Base-by-base conservation (phyloP, 1,140 invertebrate genomes). In the Dendroctonus ponderosae region DNA sequence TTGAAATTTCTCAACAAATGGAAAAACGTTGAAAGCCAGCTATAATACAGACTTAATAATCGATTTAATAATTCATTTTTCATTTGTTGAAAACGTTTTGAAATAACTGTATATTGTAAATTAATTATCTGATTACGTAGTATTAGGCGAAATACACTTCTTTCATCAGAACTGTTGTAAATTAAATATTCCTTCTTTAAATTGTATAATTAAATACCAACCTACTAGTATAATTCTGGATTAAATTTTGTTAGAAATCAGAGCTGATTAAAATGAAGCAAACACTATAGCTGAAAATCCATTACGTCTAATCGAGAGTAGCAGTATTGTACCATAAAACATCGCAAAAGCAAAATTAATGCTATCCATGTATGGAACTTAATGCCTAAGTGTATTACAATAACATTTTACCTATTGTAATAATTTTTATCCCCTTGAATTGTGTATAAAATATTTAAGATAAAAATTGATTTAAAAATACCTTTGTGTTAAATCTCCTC, bases 391-490 rank as follows among this genome's bases (percentile, higher is more conserved):
- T 58, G 49, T 66, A 59, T 50, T 58, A 59, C 56, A 59, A 66
- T 66, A 66, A 58, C 14, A 39, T 58, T 59, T 66, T 52, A 56
- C 40, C 63, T 63, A 66, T 58, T 59, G 44, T 59, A 66, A 53
- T 51, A 66, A 53, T 66, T 66, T 66, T 66, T 53, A 66, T 50
- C 37, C 53, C 63, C 56, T 50, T 57, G 56, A 66, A 39, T 66
- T 66, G 42, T 66, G 63, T 66, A 57, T 59, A 66, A 66, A 66
- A 58, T 57, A 64, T 64, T 64, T 56, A 57, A 59, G 44, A 66
- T 49, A 39, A 65, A 65, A 65, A 56, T 50, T 65, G 56, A 65
- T 14, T 40, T 37, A 58, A 40, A 44, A 53, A 0, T 48, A 11
- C 26, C n/a, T 49, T 15, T 14, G 26, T 60, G 38, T n/a, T 37